These are phyloP conservation scores for Podarcis raffonei DNA, from an alignment of 2,113 vertebrate species.

Conservation along the genomic window DNA sequence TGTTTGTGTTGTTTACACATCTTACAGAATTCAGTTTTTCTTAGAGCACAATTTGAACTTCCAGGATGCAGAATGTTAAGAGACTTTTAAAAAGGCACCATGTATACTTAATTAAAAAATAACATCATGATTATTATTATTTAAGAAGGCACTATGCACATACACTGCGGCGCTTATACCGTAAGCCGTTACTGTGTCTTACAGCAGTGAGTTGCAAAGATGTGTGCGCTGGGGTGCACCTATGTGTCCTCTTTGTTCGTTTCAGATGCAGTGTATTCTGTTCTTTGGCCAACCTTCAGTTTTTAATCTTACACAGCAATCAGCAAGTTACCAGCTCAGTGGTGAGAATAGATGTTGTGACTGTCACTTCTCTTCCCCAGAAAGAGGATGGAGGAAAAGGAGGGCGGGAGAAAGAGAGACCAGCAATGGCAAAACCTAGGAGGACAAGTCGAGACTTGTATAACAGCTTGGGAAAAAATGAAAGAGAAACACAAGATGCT, in stretches of 20 bases:
- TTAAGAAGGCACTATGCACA: neutral
- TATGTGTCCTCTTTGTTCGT: neutral
- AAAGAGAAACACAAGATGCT: neutral
- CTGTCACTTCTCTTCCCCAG: slow-evolving; percentile 15
- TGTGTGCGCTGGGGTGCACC: neutral
- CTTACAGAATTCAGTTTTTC: neutral
- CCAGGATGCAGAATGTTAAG: neutral
- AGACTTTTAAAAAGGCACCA: no score
- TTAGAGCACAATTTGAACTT: neutral
- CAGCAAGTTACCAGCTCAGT: neutral
- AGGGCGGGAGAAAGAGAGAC: neutral
- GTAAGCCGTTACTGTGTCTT: neutral
- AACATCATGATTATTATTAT: no score
- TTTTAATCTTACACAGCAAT: neutral
- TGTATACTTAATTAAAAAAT: no score
- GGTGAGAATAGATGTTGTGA: slow-evolving; percentile 19
- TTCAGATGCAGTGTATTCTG: neutral
- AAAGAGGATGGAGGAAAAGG: neutral
- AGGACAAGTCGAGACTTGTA: neutral
- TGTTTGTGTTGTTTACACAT: neutral
- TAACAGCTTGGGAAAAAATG: neutral
- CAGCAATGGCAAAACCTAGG: neutral
- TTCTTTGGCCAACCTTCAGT: neutral
- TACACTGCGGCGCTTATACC: neutral
- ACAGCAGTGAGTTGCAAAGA: neutral